phyloP scores from a whole-genome alignment of 2,888 invertebrate genomes.

The Desoria tigrina region DNA sequence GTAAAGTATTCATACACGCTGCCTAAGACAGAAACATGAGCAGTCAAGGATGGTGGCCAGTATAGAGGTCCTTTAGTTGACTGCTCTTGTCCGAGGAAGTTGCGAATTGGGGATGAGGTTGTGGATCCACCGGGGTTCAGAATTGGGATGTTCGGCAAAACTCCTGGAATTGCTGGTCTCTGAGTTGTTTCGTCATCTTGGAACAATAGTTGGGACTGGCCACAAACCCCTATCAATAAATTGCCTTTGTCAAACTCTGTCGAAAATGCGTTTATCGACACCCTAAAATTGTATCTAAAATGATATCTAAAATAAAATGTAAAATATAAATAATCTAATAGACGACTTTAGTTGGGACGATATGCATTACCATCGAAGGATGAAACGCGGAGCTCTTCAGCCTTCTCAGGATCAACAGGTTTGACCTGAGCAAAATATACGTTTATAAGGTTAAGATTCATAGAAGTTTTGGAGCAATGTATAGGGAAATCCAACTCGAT shows the following conservation, averaged over 20 bases:
- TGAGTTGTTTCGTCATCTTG: constrained; percentile 43
- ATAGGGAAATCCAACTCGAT: too few relatives aligned
- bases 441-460: too few relatives aligned
- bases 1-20: constrained; percentile 18
- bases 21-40: constrained; percentile 4
- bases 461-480: too few relatives aligned
- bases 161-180: constrained; percentile 37
- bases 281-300: too few relatives aligned
- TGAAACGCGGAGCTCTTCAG: constrained; percentile 26
- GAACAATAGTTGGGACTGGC: constrained; percentile 35
- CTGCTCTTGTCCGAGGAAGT: constrained; percentile 23
- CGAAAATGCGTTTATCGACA: too few relatives aligned
- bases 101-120: constrained; percentile 2
- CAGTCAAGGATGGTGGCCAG: constrained; percentile 11
- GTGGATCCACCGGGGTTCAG: constrained; percentile 17
- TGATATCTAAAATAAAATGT: background rate
- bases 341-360: background rate
- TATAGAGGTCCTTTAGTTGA: constrained; percentile 29
- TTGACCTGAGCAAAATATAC: constrained; percentile 29
- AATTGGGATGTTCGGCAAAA: constrained; percentile 41
- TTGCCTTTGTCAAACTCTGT: too few relatives aligned
- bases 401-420: constrained; percentile 35
- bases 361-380: constrained; percentile 33
- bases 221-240: constrained; percentile 31
- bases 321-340: background rate